Conservation (phyloP, 2,888 invertebrate species). For the Trichogramma dendrolimi region DNA sequence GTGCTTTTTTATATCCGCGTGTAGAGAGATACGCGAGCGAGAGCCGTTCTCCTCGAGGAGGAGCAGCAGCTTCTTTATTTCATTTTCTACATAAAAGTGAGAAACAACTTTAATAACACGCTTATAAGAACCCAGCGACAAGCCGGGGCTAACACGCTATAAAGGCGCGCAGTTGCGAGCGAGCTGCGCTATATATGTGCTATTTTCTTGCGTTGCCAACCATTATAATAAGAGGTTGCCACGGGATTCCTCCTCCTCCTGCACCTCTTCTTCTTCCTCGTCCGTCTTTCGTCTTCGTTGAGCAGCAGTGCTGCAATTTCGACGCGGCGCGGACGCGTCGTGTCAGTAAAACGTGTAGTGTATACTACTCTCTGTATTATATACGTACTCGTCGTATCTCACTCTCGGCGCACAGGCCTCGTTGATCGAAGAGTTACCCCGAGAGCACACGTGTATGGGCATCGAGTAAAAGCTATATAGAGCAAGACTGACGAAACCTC, state of each 20-base stretch:
- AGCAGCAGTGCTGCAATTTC: background rate
- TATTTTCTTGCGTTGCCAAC: background rate
- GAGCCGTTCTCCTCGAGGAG: no score
- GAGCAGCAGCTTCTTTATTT: constrained; percentile 45
- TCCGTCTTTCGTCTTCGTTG: background rate
- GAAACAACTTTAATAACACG: constrained; percentile 50
- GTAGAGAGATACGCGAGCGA: no score
- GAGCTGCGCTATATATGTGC: no score
- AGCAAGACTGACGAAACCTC: constrained; percentile 19
- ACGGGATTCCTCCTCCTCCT: constrained; percentile 31
- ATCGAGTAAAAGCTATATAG: no score
- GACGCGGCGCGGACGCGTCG: constrained; percentile 2
- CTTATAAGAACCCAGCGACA: constrained; percentile 9
- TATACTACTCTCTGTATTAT: no score
- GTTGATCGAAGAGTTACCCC: background rate
- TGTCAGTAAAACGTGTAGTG: no score
- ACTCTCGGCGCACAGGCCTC: no score
- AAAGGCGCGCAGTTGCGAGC: no score
- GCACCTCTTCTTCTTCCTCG: constrained; percentile 31
- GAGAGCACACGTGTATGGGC: no score
- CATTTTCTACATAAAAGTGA: constrained; percentile 43
- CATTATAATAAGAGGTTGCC: constrained; percentile 44
- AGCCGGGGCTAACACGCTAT: no score
- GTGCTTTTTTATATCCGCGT: no score
- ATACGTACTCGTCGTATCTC: no score